Evolutionary conservation across 2,113 vertebrate species (phyloP).

Genomic region (Charadrius vociferus): DNA sequence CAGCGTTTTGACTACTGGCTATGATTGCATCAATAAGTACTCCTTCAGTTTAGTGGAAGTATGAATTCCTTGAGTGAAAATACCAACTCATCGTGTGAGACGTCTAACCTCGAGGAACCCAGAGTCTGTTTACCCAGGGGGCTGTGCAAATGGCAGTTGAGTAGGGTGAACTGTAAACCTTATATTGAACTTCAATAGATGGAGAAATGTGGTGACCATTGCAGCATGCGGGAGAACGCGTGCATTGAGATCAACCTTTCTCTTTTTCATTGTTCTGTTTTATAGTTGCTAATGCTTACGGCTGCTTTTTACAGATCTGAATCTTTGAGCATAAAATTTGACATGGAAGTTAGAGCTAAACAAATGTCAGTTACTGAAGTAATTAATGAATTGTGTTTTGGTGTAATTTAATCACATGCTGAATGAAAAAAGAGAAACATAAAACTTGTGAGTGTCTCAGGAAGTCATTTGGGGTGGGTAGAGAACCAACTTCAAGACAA

Average conservation of each 20-base stretch:
- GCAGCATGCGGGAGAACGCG: fast-evolving
- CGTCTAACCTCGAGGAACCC: background rate
- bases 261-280: background rate
- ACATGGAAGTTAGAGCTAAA: background rate
- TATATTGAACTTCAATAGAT: background rate
- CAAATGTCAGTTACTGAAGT: background rate
- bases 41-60: background rate
- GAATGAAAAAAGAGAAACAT: background rate
- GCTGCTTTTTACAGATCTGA: background rate
- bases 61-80: background rate
- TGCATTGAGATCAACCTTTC: background rate
- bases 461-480: background rate
- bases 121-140: background rate
- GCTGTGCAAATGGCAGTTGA: background rate
- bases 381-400: background rate
- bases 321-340: background rate
- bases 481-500: background rate
- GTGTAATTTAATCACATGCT: background rate
- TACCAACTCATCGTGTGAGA: background rate
- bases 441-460: background rate
- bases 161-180: background rate
- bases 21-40: background rate
- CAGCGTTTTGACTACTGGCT: background rate
- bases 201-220: background rate
- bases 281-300: background rate